These are phyloP conservation scores for Anagyrus pseudococci DNA, from an alignment of 2,888 invertebrate genomes.

Conservation along the genomic window DNA sequence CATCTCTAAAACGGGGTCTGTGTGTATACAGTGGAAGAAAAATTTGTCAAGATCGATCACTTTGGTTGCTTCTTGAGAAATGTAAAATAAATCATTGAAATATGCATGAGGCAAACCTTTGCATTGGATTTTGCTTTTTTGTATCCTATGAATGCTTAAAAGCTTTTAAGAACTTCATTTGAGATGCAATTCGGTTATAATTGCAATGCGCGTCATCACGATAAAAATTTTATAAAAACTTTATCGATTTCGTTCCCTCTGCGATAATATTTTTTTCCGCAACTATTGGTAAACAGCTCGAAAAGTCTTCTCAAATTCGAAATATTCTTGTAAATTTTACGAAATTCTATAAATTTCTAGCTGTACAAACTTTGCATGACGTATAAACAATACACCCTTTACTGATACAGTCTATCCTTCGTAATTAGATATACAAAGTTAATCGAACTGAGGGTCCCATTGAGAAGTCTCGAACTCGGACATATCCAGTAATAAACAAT, in stretches of 20 bases:
- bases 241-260: too few species aligned
- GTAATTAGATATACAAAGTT: too few species aligned
- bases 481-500: not conserved
- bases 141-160: conserved; percentile 19
- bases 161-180: conserved; percentile 7
- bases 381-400: too few species aligned
- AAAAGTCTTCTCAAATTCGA: too few species aligned
- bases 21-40: not conserved
- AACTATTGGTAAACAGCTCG: too few species aligned
- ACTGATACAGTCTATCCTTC: too few species aligned
- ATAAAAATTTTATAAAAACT: too few species aligned
- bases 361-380: too few species aligned
- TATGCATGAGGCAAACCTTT: conserved; percentile 6
- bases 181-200: not conserved
- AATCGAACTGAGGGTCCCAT: not conserved
- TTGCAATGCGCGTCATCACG: not conserved
- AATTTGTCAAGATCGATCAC: conserved; percentile 21
- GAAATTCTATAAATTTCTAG: too few species aligned
- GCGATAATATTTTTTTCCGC: too few species aligned
- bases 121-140: not conserved
- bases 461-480: not conserved
- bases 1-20: not conserved
- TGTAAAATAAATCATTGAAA: conserved; percentile 29
- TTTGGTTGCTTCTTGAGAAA: conserved; percentile 13
- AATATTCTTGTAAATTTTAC: too few species aligned